These are phyloP conservation scores for Netelia melanura DNA, from an alignment of 2,888 invertebrate genomes.

Conservation along the genomic window DNA sequence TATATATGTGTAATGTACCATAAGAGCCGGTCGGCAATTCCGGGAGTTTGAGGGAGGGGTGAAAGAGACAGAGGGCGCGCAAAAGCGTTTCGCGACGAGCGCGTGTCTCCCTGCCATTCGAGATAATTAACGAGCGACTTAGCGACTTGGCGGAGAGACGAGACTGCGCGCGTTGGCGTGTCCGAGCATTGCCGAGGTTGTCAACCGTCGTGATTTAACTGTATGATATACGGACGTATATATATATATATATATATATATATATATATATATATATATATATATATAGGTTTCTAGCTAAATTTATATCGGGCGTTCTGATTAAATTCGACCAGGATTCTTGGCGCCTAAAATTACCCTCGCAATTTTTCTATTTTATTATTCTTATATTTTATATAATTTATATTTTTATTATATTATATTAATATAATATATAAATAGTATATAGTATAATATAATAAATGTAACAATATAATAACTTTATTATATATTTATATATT, in stretches of 20 bases:
- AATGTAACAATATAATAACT: too few species aligned
- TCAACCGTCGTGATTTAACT: slow-evolving; percentile 33
- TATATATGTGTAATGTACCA: background rate
- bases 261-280: slow-evolving; percentile 6
- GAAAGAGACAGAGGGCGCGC: slow-evolving; percentile 9
- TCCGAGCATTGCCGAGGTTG: slow-evolving; percentile 27
- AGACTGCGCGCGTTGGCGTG: slow-evolving; percentile 13
- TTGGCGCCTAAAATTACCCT: too few species aligned
- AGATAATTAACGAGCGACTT: slow-evolving; percentile 66
- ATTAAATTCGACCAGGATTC: too few species aligned
- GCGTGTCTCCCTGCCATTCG: slow-evolving; percentile 62
- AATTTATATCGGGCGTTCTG: background rate
- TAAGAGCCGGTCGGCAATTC: background rate
- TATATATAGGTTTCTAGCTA: background rate
- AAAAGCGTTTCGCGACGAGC: slow-evolving; percentile 29
- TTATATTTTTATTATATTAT: too few species aligned
- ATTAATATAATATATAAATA: too few species aligned
- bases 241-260: background rate
- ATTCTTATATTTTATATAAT: too few species aligned
- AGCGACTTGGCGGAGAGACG: slow-evolving; percentile 45
- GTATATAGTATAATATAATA: too few species aligned
- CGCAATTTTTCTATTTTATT: too few species aligned
- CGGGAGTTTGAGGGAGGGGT: background rate
- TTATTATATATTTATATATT: too few species aligned
- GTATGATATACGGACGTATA: background rate